These are phyloP conservation scores for Phyllopteryx taeniolatus DNA, from an alignment of 2,113 vertebrate species.

Conservation along the genomic window DNA sequence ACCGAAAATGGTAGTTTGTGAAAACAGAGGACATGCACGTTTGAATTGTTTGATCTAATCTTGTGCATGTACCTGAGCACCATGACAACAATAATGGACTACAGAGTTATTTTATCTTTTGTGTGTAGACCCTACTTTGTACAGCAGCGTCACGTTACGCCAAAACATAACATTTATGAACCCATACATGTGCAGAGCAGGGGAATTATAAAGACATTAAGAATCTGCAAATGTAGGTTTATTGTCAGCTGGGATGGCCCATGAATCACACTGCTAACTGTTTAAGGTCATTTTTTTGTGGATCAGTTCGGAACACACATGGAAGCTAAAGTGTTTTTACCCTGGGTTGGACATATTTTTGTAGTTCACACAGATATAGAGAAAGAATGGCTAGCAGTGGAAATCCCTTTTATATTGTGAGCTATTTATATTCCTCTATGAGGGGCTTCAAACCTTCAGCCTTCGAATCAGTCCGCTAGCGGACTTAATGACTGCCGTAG, in stretches of 20 bases:
- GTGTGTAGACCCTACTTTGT: too few species aligned
- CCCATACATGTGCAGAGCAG: too few species aligned
- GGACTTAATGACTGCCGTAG: constrained; percentile 44
- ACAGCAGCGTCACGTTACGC: too few species aligned
- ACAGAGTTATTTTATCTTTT: too few species aligned
- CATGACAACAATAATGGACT: too few species aligned
- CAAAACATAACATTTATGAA: too few species aligned
- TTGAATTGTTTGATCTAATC: too few species aligned
- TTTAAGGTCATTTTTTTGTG: constrained; percentile 20
- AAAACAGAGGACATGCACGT: too few species aligned
- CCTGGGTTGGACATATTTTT: constrained; percentile 31
- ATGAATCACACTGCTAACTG: constrained; percentile 32
- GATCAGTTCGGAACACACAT: constrained; percentile 10
- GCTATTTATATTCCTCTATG: constrained; percentile 63
- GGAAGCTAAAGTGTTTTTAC: constrained; percentile 40
- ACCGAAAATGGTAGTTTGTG: too few species aligned
- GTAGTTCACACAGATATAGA: constrained; percentile 18
- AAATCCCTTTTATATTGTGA: constrained; percentile 46
- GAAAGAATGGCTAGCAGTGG: constrained; percentile 18
- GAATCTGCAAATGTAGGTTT: constrained; percentile 8
- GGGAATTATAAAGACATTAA: too few species aligned
- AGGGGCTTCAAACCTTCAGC: constrained; percentile 40
- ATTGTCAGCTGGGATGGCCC: constrained; percentile 17
- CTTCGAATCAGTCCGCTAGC: constrained; percentile 35
- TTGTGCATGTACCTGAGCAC: too few species aligned